Evolutionary conservation across 2,113 vertebrate genomes (phyloP).

Genomic region (Bos taurus): ARS-UCD2.0 NC_037356.1:38125001-38125500

Average conservation of each 20-base stretch:
- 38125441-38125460: accelerated
- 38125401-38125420: too few relatives aligned
- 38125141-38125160: background rate
- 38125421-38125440: too few relatives aligned
- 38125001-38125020: background rate
- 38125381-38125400: background rate
- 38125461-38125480: background rate
- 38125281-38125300: too few relatives aligned
- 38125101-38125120: too few relatives aligned
- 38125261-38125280: background rate
- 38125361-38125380: too few relatives aligned
- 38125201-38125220: background rate
- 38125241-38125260: background rate
- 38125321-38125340: too few relatives aligned
- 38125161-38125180: background rate
- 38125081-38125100: background rate
- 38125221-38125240: too few relatives aligned
- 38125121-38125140: background rate
- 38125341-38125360: too few relatives aligned
- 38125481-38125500: background rate
- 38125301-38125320: too few relatives aligned
- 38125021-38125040: background rate
- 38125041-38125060: background rate
- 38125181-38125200: background rate
- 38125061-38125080: background rate